Conservation (phyloP, 2,888 invertebrate genomes). For the Caenorhabditis sp. region DNA sequence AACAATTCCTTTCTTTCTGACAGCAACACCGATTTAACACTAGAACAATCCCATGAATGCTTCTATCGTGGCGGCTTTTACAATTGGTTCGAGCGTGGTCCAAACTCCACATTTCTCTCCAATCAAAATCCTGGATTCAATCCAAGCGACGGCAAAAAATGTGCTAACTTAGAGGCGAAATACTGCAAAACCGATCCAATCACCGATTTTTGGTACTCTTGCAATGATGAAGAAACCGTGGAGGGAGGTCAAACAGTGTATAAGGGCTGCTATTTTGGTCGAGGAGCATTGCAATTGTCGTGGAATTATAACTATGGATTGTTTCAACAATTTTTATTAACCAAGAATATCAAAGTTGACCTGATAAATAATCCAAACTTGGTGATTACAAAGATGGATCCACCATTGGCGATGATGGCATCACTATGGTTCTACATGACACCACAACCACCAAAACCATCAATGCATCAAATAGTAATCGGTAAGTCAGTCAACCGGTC, state of each 20-base stretch:
- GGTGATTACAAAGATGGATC: constrained; percentile 60
- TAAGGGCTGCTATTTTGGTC: constrained; percentile 69
- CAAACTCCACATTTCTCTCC: constrained; percentile 54
- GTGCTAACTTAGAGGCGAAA: constrained; percentile 34
- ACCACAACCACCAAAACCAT: constrained; percentile 70
- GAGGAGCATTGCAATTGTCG: constrained; percentile 66
- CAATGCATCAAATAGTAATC: constrained; percentile 69
- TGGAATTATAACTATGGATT: constrained; percentile 71
- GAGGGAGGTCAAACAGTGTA: constrained; percentile 23
- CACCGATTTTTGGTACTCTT: constrained; percentile 64
- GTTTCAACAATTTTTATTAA: constrained; percentile 62
- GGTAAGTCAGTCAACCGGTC: constrained; percentile 30
- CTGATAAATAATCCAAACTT: constrained; percentile 64
- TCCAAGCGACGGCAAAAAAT: constrained; percentile 54
- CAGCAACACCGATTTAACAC: constrained; percentile 44
- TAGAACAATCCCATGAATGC: constrained; percentile 58
- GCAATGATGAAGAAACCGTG: constrained; percentile 46
- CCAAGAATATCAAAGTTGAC: constrained; percentile 59
- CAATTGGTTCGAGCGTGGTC: constrained; percentile 64
- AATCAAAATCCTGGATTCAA: constrained; percentile 23
- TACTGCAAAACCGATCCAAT: constrained; percentile 53
- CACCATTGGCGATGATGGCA: constrained; percentile 69
- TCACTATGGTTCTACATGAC: constrained; percentile 71
- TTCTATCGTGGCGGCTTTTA: constrained; percentile 70
- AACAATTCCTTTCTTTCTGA: background rate